These are phyloP conservation scores for Trimorus sp. DNA, from an alignment of 2,888 invertebrate species.

Conservation along the genomic window DNA sequence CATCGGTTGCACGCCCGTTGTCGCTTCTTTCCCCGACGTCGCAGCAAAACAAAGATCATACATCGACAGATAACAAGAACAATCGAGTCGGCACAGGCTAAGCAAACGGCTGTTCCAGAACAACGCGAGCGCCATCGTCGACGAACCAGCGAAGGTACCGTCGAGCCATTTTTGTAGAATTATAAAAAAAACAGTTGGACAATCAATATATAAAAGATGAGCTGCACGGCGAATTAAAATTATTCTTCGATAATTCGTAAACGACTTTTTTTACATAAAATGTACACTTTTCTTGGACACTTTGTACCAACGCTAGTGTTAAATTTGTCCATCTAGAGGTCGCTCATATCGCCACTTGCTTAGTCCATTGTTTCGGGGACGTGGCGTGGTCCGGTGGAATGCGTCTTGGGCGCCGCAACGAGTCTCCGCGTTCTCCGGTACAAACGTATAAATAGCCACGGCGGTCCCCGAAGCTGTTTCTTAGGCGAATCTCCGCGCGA, in stretches of 20 bases:
- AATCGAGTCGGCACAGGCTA: conserved; percentile 44
- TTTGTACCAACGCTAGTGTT: too few species aligned
- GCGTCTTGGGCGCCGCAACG: conserved; percentile 39
- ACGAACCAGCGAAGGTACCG: too few species aligned
- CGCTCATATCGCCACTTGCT: too few species aligned
- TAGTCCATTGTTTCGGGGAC: conserved; percentile 38
- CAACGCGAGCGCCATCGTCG: too few species aligned
- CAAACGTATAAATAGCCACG: conserved; percentile 63
- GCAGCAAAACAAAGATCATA: conserved; percentile 53
- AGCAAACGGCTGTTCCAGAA: conserved; percentile 8
- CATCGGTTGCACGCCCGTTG: background rate
- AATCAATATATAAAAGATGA: too few species aligned
- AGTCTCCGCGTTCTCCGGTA: conserved; percentile 50
- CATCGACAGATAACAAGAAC: conserved; percentile 62
- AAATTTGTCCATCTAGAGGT: too few species aligned
- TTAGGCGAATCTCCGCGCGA: conserved; percentile 55
- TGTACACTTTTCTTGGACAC: too few species aligned
- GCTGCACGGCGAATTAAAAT: too few species aligned
- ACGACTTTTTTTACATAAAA: too few species aligned
- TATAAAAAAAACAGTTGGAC: too few species aligned
- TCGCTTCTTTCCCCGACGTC: conserved; percentile 14
- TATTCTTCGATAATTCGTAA: too few species aligned
- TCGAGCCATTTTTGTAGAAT: too few species aligned
- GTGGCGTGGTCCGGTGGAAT: conserved; percentile 35
- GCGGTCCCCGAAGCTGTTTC: conserved; percentile 42